These are phyloP conservation scores for Porites rus DNA, from an alignment of 92 coral and sea anemone genomes.

Conservation along the genomic window DNA sequence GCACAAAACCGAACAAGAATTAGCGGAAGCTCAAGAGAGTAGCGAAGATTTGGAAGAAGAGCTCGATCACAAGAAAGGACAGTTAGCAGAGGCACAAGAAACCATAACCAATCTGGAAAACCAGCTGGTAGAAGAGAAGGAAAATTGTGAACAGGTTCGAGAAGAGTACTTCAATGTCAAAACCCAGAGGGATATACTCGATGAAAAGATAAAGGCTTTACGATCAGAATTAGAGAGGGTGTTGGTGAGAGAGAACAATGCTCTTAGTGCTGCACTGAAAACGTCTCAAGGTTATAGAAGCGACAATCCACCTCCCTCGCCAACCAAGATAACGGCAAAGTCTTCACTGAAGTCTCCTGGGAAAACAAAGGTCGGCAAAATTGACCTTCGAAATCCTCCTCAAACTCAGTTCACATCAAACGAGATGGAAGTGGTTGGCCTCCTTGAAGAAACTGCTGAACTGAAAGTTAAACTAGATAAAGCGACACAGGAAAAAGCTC, in stretches of 20 bases:
- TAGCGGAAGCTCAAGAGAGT: constrained; percentile 55
- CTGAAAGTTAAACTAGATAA: constrained; percentile 67
- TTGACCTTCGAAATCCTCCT: constrained; percentile 73
- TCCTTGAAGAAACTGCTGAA: constrained; percentile 85
- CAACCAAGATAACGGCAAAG: constrained; percentile 42
- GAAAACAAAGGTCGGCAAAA: constrained; percentile 49
- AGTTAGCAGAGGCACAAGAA: constrained; percentile 79
- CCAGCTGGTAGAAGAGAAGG: constrained; percentile 77
- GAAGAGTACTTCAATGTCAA: constrained; percentile 75
- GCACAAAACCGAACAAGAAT: constrained; percentile 65
- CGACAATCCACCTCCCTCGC: constrained; percentile 36
- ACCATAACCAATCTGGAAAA: constrained; percentile 72
- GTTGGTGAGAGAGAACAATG: constrained; percentile 64
- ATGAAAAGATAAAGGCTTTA: constrained; percentile 77
- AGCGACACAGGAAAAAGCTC: constrained; percentile 62
- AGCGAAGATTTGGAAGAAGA: constrained; percentile 87
- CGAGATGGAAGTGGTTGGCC: constrained; percentile 76
- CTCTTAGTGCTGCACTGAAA: constrained; percentile 27
- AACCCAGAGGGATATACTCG: constrained; percentile 79
- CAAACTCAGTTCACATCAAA: constrained; percentile 56
- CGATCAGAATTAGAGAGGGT: constrained; percentile 80
- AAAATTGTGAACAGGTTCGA: constrained; percentile 81
- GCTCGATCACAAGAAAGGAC: constrained; percentile 76
- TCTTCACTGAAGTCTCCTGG: constrained; percentile 63
- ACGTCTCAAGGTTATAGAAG: constrained; percentile 33